phyloP scores from a whole-genome alignment of 2,797 vertebrate species.

The Myioborus miniatus region DNA sequence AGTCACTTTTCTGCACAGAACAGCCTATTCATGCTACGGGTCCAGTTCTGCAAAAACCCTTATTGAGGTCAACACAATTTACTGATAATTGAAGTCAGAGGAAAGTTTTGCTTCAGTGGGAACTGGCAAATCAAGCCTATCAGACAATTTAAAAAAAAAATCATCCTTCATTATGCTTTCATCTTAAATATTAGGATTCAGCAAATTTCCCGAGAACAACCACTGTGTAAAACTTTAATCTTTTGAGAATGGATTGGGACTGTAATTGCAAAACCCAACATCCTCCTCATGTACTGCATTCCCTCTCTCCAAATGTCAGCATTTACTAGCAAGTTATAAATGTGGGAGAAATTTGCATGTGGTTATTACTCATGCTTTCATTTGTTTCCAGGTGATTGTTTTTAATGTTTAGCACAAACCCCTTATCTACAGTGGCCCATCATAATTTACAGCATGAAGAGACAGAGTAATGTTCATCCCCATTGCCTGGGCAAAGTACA shows the following conservation, averaged over 20 bases:
- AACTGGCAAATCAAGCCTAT: constrained; percentile 39
- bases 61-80: constrained; percentile 62
- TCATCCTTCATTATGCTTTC: constrained; percentile 40
- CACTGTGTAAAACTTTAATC: constrained; percentile 63
- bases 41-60: background rate
- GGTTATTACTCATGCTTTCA: background rate
- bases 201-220: constrained; percentile 43
- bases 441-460: background rate
- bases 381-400: constrained; percentile 23
- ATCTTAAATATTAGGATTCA: constrained; percentile 57
- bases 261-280: constrained; percentile 29
- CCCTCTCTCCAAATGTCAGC: background rate
- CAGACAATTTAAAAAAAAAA: background rate
- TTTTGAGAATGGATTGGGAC: constrained; percentile 25
- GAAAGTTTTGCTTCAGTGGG: constrained; percentile 51
- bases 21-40: background rate
- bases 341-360: background rate
- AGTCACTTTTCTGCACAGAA: background rate
- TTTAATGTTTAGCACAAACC: background rate
- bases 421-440: background rate
- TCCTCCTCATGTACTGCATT: background rate
- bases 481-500: background rate
- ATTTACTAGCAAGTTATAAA: background rate
- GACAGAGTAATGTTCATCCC: background rate
- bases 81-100: constrained; percentile 48